Evolutionary conservation across 1,140 invertebrate genomes (phyloP).

Genomic region (Drosophila azteca): DNA sequence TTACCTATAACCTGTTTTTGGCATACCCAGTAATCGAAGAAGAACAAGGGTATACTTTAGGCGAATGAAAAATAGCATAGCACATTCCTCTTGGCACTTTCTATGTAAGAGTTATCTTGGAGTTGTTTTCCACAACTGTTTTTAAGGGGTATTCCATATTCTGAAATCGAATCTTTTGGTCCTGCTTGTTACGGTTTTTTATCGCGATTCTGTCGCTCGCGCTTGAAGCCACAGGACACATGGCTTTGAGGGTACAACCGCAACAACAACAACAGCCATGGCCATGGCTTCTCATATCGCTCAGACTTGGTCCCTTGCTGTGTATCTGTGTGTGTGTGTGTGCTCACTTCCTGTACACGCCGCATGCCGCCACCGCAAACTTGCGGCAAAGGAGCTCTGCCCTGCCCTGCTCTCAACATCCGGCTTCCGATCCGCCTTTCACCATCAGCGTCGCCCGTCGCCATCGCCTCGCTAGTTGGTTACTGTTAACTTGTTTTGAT

Average conservation of each 20-base stretch:
- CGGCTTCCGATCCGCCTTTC: conserved; percentile 63
- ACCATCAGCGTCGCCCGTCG: background rate
- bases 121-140: no score
- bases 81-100: no score
- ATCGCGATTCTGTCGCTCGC: conserved; percentile 43
- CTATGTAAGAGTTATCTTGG: no score
- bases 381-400: conserved; percentile 72
- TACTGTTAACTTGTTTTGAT: conserved; percentile 80
- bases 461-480: conserved; percentile 57
- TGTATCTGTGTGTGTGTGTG: conserved; percentile 3
- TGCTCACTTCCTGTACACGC: conserved; percentile 66
- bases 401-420: conserved; percentile 76
- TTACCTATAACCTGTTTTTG: conserved; percentile 26
- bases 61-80: no score
- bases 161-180: no score
- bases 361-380: conserved; percentile 70
- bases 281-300: conserved; percentile 19
- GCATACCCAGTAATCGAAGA: no score
- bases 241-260: conserved; percentile 43
- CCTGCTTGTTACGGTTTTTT: conserved; percentile 23
- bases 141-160: no score
- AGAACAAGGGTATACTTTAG: no score
- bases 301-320: conserved; percentile 9
- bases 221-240: conserved; percentile 44
- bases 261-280: conserved; percentile 40